Conservation (phyloP, 2,888 invertebrate genomes). For the Junonia oenone region DNA sequence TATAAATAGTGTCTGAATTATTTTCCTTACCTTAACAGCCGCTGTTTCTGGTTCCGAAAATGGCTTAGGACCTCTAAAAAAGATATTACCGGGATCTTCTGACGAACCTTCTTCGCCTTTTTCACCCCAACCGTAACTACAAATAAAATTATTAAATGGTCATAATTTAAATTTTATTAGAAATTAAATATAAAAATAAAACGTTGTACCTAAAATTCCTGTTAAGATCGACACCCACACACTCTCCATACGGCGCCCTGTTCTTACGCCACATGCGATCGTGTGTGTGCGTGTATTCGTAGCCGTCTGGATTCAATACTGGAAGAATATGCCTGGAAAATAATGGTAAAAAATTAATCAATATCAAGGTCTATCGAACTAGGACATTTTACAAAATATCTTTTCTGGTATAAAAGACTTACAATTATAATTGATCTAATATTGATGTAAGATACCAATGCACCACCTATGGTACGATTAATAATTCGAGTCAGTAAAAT, state of each 20-base stretch:
- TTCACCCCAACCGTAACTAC: constrained; percentile 90
- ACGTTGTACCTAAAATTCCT: constrained; percentile 87
- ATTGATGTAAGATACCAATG: no score
- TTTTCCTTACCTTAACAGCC: constrained; percentile 63
- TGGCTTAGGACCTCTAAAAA: constrained; percentile 86
- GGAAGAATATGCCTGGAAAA: constrained; percentile 84
- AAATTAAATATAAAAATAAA: no score
- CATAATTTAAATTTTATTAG: no score
- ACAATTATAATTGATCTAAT: no score
- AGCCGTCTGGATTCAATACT: constrained; percentile 91
- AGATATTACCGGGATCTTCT: constrained; percentile 89
- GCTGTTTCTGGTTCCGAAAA: constrained; percentile 93
- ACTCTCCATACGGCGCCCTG: constrained; percentile 81
- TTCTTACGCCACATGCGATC: constrained; percentile 93
- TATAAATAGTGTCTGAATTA: no score
- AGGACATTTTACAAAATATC: no score
- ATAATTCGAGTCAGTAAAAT: no score
- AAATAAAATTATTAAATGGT: no score
- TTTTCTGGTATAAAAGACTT: no score
- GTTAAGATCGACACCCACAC: constrained; percentile 89
- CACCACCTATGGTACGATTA: no score
- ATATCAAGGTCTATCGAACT: no score
- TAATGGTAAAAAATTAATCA: background rate
- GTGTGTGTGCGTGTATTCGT: constrained; percentile 89
- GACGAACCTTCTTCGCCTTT: constrained; percentile 91